A percentile compares a stretch with the other conserved stretches of the same genome.
Evolutionary conservation across 2,888 invertebrate species (phyloP).

Genomic region (Chelonus formosanus): DNA sequence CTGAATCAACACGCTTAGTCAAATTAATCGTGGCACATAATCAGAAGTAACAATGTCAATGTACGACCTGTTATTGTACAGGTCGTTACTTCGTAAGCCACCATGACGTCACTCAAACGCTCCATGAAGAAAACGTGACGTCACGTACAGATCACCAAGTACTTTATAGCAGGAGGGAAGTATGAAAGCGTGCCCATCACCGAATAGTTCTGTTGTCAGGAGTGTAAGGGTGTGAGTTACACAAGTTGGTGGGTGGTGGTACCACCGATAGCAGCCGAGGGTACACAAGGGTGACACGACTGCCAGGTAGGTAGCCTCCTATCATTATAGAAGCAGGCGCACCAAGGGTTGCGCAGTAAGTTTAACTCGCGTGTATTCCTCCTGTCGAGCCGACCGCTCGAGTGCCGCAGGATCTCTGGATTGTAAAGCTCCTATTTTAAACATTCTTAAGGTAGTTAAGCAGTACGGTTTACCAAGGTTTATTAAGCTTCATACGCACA

Average conservation of each 20-base stretch:
- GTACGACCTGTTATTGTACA: too few species aligned
- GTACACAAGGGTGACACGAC: slow-evolving; percentile 10
- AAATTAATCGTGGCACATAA: too few species aligned
- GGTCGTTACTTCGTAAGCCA: too few species aligned
- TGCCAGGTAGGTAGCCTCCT: slow-evolving; percentile 24
- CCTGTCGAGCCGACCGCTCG: slow-evolving; percentile 35
- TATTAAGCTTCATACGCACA: not conserved
- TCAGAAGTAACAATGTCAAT: too few species aligned
- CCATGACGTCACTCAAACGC: too few species aligned
- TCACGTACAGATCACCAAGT: too few species aligned
- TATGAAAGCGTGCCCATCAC: too few species aligned
- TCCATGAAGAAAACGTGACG: too few species aligned
- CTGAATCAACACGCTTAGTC: too few species aligned
- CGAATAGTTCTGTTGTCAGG: not conserved
- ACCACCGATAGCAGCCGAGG: slow-evolving; percentile 12
- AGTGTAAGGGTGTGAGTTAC: slow-evolving; percentile 7
- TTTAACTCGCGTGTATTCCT: slow-evolving; percentile 41
- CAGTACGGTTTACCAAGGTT: slow-evolving; percentile 6
- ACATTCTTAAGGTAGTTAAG: not conserved
- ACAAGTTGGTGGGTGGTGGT: slow-evolving; percentile 5
- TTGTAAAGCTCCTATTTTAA: slow-evolving; percentile 15
- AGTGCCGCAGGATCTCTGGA: slow-evolving; percentile 32
- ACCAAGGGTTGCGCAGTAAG: slow-evolving; percentile 42
- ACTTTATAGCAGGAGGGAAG: too few species aligned
- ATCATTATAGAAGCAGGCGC: slow-evolving; percentile 38